Conservation (phyloP, 64 coral and sea anemone species). For the Exaiptasia diaphana region DNA sequence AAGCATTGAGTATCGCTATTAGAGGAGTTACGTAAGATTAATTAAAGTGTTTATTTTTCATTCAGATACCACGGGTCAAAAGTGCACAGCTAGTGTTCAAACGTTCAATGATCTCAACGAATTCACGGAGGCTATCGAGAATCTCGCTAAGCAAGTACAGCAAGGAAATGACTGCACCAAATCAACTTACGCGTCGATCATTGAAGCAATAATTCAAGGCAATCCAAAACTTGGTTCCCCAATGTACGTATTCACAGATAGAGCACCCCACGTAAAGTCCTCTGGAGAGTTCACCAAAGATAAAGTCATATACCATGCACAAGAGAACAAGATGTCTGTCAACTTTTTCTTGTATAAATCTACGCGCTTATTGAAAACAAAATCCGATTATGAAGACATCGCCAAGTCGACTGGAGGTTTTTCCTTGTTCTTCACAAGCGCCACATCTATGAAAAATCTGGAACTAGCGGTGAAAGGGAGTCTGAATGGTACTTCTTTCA, state of each 20-base stretch:
- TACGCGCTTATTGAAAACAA: too few species aligned
- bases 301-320: slow-evolving; percentile 14
- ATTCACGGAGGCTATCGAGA: too few species aligned
- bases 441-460: too few species aligned
- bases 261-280: slow-evolving; percentile 37
- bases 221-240: slow-evolving; percentile 15
- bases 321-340: slow-evolving; percentile 21
- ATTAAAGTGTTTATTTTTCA: too few species aligned
- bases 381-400: neutral
- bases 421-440: too few species aligned
- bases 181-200: slow-evolving; percentile 41
- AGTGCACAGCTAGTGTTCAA: too few species aligned
- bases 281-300: slow-evolving; percentile 43
- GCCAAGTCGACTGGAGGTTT: neutral
- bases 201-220: slow-evolving; percentile 25
- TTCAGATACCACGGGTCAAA: too few species aligned
- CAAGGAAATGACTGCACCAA: slow-evolving; percentile 52
- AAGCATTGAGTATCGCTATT: too few species aligned
- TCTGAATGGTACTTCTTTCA: too few species aligned
- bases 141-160: neutral
- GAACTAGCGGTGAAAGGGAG: too few species aligned
- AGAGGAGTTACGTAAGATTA: too few species aligned
- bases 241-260: slow-evolving; percentile 71
- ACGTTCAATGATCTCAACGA: too few species aligned
- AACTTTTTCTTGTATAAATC: slow-evolving; percentile 48